phyloP scores from a whole-genome alignment of 2,797 vertebrate species.

The Cirrhinus molitorella region DNA sequence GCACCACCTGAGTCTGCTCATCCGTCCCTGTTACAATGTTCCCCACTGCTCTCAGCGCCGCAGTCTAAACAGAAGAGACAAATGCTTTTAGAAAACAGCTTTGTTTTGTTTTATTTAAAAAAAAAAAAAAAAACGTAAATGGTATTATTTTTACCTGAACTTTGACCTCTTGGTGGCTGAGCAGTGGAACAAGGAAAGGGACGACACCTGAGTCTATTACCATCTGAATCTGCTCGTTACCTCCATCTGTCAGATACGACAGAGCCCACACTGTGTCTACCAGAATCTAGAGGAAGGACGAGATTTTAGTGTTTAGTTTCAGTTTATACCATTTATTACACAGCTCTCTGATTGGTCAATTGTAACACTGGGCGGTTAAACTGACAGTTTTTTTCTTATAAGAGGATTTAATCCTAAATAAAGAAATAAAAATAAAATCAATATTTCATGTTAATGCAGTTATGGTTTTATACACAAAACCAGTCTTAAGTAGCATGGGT shows the following conservation, averaged over 20 bases:
- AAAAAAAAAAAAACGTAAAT: background rate
- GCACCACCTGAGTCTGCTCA: constrained; percentile 98
- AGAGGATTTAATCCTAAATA: background rate
- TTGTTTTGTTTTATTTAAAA: background rate
- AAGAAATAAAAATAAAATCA: background rate
- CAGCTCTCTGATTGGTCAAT: background rate
- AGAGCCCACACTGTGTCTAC: constrained; percentile 99
- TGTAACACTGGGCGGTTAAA: background rate
- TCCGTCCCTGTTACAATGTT: constrained; percentile 99
- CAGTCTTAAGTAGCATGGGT: too few relatives aligned
- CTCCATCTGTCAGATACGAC: constrained; percentile 97
- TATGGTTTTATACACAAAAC: too few relatives aligned
- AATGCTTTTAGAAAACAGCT: background rate
- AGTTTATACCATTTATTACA: background rate
- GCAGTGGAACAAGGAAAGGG: constrained; percentile 95
- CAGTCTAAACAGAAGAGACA: constrained; percentile 82
- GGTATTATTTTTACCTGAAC: constrained; percentile 86
- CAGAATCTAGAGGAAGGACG: constrained; percentile 85
- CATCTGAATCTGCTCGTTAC: constrained; percentile 99
- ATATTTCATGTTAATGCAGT: background rate
- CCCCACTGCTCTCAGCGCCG: constrained; percentile 96
- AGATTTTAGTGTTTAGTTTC: background rate
- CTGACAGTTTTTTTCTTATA: background rate
- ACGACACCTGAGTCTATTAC: constrained; percentile 99
- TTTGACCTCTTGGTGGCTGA: constrained; percentile 99